Conservation (phyloP, 2,797 vertebrate genomes). For the Adrianichthys oophorus region DNA sequence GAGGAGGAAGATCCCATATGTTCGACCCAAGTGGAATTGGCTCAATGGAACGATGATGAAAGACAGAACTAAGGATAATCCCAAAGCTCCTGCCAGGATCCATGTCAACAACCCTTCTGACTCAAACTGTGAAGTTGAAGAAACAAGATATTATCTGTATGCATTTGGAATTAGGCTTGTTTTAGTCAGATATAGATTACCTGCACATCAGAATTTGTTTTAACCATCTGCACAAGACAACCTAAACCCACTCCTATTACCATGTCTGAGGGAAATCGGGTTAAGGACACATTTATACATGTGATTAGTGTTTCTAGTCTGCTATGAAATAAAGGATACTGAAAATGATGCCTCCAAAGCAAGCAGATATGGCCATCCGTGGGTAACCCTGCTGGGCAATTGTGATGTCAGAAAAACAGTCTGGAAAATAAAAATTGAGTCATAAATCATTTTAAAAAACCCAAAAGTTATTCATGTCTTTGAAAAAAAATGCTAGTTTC, state of each 20-base stretch:
- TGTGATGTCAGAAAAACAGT: conserved; percentile 93
- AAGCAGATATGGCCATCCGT: conserved; percentile 96
- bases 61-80: conserved; percentile 89
- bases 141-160: not conserved
- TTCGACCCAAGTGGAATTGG: conserved; percentile 82
- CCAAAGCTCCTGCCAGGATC: conserved; percentile 87
- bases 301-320: not conserved
- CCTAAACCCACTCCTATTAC: conserved; percentile 92
- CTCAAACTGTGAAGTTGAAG: conserved; percentile 81
- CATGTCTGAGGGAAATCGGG: conserved; percentile 80
- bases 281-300: conserved; percentile 59
- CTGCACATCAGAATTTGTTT: conserved; percentile 74
- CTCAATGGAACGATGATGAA: conserved; percentile 85
- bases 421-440: conserved; percentile 61
- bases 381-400: conserved; percentile 94
- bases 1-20: conserved; percentile 85
- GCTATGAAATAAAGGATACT: conserved; percentile 85
- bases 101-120: conserved; percentile 85
- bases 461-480: not conserved
- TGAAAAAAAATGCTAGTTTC: not conserved
- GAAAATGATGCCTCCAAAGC: conserved; percentile 97
- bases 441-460: not conserved
- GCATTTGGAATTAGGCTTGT: not conserved
- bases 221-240: conserved; percentile 84
- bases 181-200: conserved; percentile 59